Evolutionary conservation across 2,888 invertebrate species (phyloP).

Genomic region (Cistogaster globosa): DNA sequence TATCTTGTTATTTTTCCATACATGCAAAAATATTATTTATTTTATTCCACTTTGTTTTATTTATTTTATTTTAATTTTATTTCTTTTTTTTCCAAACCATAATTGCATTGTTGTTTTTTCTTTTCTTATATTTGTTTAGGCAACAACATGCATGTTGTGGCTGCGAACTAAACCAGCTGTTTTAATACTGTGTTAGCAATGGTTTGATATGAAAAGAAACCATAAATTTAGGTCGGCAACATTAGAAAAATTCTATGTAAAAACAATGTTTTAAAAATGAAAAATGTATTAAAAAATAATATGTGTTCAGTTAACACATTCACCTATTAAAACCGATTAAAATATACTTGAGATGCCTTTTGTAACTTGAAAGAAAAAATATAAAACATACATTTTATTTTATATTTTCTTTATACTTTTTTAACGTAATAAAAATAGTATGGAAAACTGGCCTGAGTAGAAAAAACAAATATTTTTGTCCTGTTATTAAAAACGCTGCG

Average conservation of each 20-base stretch:
- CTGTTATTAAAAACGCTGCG: too few species aligned
- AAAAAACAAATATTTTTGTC: too few species aligned
- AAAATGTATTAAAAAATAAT: too few species aligned
- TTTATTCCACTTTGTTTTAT: conserved; percentile 1
- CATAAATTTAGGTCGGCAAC: conserved; percentile 58
- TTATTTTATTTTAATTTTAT: conserved; percentile 9
- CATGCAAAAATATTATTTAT: conserved; percentile 54
- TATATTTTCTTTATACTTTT: too few species aligned
- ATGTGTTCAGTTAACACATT: too few species aligned
- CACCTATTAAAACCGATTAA: too few species aligned
- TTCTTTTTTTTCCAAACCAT: conserved; percentile 15
- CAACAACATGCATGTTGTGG: conserved; percentile 52
- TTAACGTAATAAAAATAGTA: too few species aligned
- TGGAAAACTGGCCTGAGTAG: too few species aligned
- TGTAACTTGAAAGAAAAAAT: neutral
- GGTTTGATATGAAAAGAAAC: conserved; percentile 23
- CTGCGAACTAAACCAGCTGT: conserved; percentile 65
- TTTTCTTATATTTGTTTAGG: conserved; percentile 3
- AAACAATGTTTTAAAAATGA: neutral
- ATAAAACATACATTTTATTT: neutral
- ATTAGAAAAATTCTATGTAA: conserved; percentile 37
- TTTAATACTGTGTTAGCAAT: conserved; percentile 40
- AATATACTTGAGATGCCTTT: too few species aligned
- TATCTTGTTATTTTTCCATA: conserved; percentile 13
- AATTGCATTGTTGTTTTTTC: conserved; percentile 5